These are phyloP conservation scores for Penaeus indicus DNA, from an alignment of 1,140 invertebrate genomes.

Conservation along the genomic window DNA sequence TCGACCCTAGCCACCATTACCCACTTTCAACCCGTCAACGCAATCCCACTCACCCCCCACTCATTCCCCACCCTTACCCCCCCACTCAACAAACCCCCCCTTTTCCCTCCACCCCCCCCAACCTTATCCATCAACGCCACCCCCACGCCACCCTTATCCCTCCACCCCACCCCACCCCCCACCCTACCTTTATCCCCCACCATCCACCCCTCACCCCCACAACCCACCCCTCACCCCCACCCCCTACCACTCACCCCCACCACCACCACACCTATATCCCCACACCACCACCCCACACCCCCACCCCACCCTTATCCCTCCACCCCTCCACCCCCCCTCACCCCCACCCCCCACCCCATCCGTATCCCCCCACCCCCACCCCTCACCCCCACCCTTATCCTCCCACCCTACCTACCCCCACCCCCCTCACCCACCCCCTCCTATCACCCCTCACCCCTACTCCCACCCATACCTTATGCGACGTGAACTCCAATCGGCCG, in stretches of 20 bases:
- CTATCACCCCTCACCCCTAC: too few relatives aligned
- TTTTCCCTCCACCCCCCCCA: neutral
- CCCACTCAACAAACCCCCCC: too few relatives aligned
- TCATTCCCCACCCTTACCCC: too few relatives aligned
- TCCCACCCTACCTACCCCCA: neutral
- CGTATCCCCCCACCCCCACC: neutral
- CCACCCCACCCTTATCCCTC: too few relatives aligned
- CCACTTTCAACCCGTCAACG: too few relatives aligned
- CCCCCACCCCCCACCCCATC: neutral
- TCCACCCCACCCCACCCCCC: neutral
- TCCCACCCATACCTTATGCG: constrained; percentile 33
- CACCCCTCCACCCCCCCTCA: neutral
- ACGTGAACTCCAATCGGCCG: neutral
- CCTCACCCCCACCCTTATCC: neutral
- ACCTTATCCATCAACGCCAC: neutral
- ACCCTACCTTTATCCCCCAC: neutral
- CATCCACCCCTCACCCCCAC: neutral
- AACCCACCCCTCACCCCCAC: neutral
- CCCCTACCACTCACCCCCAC: neutral
- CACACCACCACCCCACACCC: neutral
- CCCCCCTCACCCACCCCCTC: neutral
- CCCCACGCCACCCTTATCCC: neutral
- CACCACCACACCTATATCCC: neutral
- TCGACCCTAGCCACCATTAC: too few relatives aligned
- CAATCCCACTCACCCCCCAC: too few relatives aligned